Conservation (phyloP, 2,113 vertebrate genomes). For the Xiphias gladius region DNA sequence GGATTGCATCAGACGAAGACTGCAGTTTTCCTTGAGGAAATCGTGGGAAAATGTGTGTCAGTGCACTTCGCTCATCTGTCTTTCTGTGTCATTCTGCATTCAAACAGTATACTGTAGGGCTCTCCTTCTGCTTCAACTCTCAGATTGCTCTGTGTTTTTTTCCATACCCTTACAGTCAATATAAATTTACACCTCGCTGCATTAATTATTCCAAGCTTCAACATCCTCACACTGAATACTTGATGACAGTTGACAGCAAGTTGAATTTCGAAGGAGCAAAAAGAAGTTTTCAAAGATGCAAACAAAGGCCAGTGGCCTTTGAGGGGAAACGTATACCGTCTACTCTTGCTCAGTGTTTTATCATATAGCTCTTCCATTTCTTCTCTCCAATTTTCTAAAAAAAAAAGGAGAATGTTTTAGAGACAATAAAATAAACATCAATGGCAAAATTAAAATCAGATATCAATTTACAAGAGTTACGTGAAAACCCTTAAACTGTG, state of each 20-base stretch:
- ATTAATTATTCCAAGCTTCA: constrained; percentile 30
- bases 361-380: constrained; percentile 20
- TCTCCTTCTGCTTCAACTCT: constrained; percentile 21
- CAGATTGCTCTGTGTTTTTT: not conserved
- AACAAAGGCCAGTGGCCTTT: constrained; percentile 35
- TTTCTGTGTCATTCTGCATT: constrained; percentile 2
- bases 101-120: not conserved
- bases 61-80: constrained; percentile 4
- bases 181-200: constrained; percentile 27
- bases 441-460: not conserved
- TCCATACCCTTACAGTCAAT: constrained; percentile 1
- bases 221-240: constrained; percentile 14
- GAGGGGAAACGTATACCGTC: not conserved
- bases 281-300: constrained; percentile 22
- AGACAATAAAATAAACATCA: not conserved
- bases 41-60: constrained; percentile 12
- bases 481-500: not conserved
- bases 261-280: too few relatives aligned
- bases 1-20: constrained; percentile 34
- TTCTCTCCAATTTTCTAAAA: not conserved
- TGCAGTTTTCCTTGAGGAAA: constrained; percentile 32
- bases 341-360: constrained; percentile 3
- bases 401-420: not conserved
- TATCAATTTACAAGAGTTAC: not conserved
- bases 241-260: too few relatives aligned